phyloP scores from a whole-genome alignment of 2,797 vertebrate genomes.

The Thamnophis elegans region DNA sequence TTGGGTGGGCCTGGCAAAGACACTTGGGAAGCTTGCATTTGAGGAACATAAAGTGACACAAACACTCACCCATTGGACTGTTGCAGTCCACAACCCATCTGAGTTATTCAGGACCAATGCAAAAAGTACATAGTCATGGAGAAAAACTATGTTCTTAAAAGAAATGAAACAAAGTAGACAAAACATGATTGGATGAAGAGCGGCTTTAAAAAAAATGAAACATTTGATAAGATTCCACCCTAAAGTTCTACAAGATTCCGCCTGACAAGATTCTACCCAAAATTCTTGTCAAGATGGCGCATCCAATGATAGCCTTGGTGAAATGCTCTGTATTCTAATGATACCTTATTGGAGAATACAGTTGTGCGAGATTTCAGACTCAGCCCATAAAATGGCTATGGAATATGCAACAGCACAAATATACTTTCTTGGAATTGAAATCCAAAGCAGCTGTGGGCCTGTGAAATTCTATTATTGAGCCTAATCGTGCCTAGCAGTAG shows the following conservation, averaged over 20 bases:
- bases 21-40: neutral
- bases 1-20: neutral
- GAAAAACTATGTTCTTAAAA: neutral
- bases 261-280: no score
- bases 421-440: neutral
- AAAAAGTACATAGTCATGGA: neutral
- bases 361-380: neutral
- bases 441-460: neutral
- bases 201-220: neutral
- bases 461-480: neutral
- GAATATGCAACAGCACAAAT: neutral
- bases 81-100: neutral
- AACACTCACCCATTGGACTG: neutral
- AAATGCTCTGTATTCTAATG: neutral
- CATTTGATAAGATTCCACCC: neutral
- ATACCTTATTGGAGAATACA: neutral
- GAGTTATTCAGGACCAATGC: neutral
- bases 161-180: neutral
- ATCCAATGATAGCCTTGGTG: no score
- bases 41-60: neutral
- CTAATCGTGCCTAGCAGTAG: neutral
- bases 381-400: neutral
- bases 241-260: no score
- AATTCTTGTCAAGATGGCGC: no score
- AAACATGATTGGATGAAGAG: neutral